Evolutionary conservation across 2,888 invertebrate genomes (phyloP).

Genomic region (Malthinus flaveolus): DNA sequence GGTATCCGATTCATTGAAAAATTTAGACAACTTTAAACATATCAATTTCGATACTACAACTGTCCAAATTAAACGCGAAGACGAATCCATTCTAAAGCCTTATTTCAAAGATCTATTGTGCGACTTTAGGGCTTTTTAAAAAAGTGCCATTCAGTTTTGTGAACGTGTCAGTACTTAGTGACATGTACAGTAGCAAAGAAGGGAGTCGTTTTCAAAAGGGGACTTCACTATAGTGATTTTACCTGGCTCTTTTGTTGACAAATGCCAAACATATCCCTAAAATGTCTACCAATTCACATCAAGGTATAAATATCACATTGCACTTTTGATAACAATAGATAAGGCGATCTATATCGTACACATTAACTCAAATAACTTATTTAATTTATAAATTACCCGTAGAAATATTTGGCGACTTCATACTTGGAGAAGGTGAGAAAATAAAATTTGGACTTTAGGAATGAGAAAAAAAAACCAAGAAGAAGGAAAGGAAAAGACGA

Average conservation of each 20-base stretch:
- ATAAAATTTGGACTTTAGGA: not conserved
- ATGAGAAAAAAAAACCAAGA: constrained; percentile 2
- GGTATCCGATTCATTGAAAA: constrained; percentile 40
- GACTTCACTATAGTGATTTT: constrained; percentile 47
- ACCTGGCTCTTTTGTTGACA: constrained; percentile 46
- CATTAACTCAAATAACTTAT: constrained; percentile 30
- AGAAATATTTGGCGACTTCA: constrained; percentile 3
- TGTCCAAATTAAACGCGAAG: constrained; percentile 10
- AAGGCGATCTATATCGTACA: constrained; percentile 27
- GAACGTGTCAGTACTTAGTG: constrained; percentile 55
- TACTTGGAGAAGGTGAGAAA: not conserved
- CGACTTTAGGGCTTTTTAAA: constrained; percentile 42
- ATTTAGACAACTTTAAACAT: constrained; percentile 51
- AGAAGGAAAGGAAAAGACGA: constrained; percentile 24
- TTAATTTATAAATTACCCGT: constrained; percentile 26
- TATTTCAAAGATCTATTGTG: constrained; percentile 25
- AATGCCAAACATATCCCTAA: constrained; percentile 39
- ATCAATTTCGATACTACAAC: constrained; percentile 46
- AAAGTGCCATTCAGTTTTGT: constrained; percentile 53
- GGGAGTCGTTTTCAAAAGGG: constrained; percentile 47
- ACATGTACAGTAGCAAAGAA: constrained; percentile 49
- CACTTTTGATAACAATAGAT: constrained; percentile 27
- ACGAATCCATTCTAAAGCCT: not conserved
- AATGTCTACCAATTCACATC: constrained; percentile 39
- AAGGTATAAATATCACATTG: constrained; percentile 33